These are phyloP conservation scores for Scaptodrosophila lebanonensis DNA, from an alignment of 1,140 invertebrate species.

Conservation along the genomic window DNA sequence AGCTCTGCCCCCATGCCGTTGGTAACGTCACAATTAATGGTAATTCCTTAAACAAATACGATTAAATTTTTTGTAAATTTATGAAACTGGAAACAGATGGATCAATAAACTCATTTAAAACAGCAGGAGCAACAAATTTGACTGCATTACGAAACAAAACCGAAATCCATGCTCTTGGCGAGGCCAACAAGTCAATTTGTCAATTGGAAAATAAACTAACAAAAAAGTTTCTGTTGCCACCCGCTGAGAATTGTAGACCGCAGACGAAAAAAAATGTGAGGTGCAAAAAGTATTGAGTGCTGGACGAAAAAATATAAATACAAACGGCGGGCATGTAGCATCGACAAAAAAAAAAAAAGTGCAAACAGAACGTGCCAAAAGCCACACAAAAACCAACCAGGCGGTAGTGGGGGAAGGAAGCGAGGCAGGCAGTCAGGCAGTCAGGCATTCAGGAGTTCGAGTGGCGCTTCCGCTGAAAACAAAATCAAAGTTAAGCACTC, in stretches of 20 bases:
- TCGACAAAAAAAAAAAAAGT: conserved; percentile 9
- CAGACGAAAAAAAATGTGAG: conserved; percentile 16
- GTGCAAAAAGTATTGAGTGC: conserved; percentile 30
- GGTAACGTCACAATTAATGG: no score
- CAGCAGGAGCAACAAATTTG: conserved; percentile 10
- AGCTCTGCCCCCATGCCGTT: no score
- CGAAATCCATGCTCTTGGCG: conserved; percentile 33
- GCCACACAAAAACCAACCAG: conserved; percentile 46
- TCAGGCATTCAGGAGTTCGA: conserved; percentile 36
- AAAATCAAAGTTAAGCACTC: conserved; percentile 61
- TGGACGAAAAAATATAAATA: no score
- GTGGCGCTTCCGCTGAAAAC: conserved; percentile 50
- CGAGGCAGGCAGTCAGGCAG: conserved; percentile 7
- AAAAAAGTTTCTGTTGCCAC: conserved; percentile 8
- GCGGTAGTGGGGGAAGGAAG: not conserved
- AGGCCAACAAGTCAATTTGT: conserved; percentile 52
- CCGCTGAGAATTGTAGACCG: conserved; percentile 25
- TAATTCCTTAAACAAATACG: no score
- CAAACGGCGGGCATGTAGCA: no score
- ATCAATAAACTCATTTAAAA: conserved; percentile 47
- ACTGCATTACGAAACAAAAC: not conserved
- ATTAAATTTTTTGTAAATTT: no score
- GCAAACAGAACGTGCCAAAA: conserved; percentile 44
- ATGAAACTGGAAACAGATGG: no score
- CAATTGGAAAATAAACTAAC: conserved; percentile 52